Conservation (phyloP, 2,888 invertebrate genomes). For the Nemotelus nigrinus region DNA sequence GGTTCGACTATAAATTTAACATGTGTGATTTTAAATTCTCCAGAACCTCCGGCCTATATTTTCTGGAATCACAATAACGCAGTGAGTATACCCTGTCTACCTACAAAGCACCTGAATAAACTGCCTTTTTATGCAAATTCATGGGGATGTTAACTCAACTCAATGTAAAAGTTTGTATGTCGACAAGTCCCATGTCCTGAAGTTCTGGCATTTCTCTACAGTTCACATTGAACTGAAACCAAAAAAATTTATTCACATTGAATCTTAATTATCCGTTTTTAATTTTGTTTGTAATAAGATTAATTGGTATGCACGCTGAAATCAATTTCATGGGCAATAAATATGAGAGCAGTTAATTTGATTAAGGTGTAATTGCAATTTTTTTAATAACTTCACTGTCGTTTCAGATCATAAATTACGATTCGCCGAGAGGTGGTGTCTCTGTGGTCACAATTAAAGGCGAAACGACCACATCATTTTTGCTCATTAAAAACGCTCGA, state of each 20-base stretch:
- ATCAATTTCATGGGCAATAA: slow-evolving; percentile 39
- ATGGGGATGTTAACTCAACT: neutral
- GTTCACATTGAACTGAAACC: slow-evolving; percentile 52
- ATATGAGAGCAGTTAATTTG: slow-evolving; percentile 37
- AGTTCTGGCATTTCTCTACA: too few species aligned
- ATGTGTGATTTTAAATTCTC: slow-evolving; percentile 89
- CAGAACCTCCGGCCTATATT: slow-evolving; percentile 92
- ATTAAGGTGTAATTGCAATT: slow-evolving; percentile 16
- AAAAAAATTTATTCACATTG: neutral
- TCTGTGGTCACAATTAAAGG: slow-evolving; percentile 92
- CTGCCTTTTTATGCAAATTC: neutral
- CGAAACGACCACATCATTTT: slow-evolving; percentile 88
- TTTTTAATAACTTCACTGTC: slow-evolving; percentile 46
- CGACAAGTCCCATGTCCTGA: too few species aligned
- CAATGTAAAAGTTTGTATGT: too few species aligned
- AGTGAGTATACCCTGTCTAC: slow-evolving; percentile 68
- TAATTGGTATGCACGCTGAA: slow-evolving; percentile 22
- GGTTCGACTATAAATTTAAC: slow-evolving; percentile 95
- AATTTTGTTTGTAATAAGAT: neutral
- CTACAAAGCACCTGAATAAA: neutral
- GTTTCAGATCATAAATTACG: slow-evolving; percentile 91
- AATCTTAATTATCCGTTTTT: slow-evolving; percentile 19
- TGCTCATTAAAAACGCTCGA: slow-evolving; percentile 87
- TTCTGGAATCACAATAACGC: slow-evolving; percentile 95
- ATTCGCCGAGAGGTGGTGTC: slow-evolving; percentile 89